Evolutionary conservation across 2,797 vertebrate genomes (phyloP).

Genomic region (Fundulus diaphanus): DNA sequence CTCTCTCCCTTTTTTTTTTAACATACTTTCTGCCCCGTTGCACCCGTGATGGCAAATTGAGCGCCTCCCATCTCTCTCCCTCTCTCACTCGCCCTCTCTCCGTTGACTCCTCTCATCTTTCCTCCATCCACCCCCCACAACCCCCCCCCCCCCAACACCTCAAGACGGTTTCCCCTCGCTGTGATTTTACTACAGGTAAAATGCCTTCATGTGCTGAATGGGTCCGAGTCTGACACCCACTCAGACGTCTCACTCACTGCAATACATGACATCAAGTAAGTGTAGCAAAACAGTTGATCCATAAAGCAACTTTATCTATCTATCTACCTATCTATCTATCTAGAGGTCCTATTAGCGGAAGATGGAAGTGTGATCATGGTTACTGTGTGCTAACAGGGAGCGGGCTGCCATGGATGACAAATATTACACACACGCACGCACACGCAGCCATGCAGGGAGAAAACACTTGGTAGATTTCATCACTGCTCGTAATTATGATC

Average conservation of each 20-base stretch:
- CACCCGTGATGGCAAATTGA: constrained; percentile 89
- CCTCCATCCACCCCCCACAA: constrained; percentile 70
- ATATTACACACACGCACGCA: constrained; percentile 88
- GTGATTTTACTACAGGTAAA: constrained; percentile 63
- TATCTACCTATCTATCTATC: constrained; percentile 50
- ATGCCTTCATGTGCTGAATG: constrained; percentile 62
- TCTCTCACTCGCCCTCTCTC: constrained; percentile 65
- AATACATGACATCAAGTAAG: constrained; percentile 25
- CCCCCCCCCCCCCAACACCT: constrained; percentile 52
- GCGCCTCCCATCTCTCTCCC: constrained; percentile 76
- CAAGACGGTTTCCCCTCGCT: constrained; percentile 60
- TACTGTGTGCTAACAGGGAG: constrained; percentile 91
- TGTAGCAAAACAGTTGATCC: constrained; percentile 17
- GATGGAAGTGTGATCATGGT: constrained; percentile 93
- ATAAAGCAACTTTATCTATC: constrained; percentile 7
- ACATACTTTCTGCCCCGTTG: constrained; percentile 87
- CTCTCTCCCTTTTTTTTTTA: constrained; percentile 73
- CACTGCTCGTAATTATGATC: constrained; percentile 99
- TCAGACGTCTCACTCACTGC: constrained; percentile 49
- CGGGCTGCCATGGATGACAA: constrained; percentile 88
- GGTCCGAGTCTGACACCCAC: constrained; percentile 59
- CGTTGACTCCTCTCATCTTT: constrained; percentile 82
- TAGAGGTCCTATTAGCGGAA: constrained; percentile 86
- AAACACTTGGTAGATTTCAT: constrained; percentile 99
- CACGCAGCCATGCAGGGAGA: constrained; percentile 79